These are phyloP conservation scores for Tamandua tetradactyla DNA, from an alignment of 2,797 vertebrate genomes.

Conservation along the genomic window DNA sequence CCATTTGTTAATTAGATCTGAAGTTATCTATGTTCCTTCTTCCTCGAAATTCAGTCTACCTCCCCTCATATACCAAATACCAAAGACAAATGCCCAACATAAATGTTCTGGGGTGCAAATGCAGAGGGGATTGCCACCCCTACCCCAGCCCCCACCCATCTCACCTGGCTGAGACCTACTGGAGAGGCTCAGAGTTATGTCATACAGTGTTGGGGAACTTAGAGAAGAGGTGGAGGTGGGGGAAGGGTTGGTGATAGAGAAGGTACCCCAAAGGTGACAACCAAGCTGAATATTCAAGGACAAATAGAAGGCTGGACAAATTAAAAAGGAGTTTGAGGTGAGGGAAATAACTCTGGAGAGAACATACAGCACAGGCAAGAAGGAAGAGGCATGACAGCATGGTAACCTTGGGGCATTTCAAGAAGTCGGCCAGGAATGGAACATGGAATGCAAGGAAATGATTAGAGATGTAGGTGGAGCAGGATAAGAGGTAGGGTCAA, in stretches of 20 bases:
- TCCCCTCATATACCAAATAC: not conserved
- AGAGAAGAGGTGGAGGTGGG: too few species aligned
- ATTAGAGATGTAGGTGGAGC: not conserved
- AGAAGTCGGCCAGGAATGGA: not conserved
- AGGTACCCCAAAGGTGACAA: not conserved
- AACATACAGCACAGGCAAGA: not conserved
- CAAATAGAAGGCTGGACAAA: not conserved
- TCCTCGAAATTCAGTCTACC: not conserved
- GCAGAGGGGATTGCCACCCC: not conserved
- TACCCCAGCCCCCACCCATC: too few species aligned
- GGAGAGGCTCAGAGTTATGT: not conserved
- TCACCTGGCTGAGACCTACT: not conserved
- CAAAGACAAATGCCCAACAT: not conserved
- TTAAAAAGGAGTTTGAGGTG: too few species aligned
- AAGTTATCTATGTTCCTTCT: not conserved
- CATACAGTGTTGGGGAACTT: too few species aligned
- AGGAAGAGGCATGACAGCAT: too few species aligned
- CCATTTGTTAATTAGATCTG: not conserved
- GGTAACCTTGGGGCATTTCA: too few species aligned
- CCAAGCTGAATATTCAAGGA: not conserved
- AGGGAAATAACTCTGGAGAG: not conserved
- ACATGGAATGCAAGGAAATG: accelerated
- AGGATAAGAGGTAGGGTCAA: not conserved
- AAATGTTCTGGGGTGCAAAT: accelerated
- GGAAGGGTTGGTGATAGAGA: too few species aligned